Evolutionary conservation across 2,113 vertebrate genomes (phyloP).

Genomic region (Triplophysa siluroides): DNA sequence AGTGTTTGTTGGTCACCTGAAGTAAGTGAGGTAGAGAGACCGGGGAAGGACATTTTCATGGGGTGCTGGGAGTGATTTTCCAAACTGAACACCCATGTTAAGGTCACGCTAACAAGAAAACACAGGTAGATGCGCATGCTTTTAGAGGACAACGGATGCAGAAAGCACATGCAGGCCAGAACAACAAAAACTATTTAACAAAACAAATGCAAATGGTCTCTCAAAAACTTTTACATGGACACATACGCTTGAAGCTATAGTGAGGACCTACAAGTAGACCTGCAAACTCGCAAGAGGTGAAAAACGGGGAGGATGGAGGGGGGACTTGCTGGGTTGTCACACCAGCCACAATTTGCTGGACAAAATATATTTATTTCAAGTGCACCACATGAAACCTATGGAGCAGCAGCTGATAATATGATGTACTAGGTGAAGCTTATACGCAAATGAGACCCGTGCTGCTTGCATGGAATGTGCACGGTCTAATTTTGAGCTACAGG

Average conservation of each 20-base stretch:
- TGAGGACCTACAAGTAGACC: too few species aligned
- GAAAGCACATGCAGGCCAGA: slow-evolving; percentile 21
- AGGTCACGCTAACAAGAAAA: slow-evolving; percentile 19
- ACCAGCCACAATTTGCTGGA: too few species aligned
- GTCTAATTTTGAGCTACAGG: too few species aligned
- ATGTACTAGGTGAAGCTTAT: too few species aligned
- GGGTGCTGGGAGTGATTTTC: slow-evolving; percentile 1
- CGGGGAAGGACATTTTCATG: slow-evolving; percentile 21
- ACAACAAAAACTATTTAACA: background rate
- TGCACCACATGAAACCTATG: too few species aligned
- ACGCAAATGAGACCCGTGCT: too few species aligned
- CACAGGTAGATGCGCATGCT: background rate
- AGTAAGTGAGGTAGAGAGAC: slow-evolving; percentile 19
- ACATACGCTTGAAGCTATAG: background rate
- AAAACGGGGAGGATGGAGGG: too few species aligned
- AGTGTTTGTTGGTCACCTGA: slow-evolving; percentile 14
- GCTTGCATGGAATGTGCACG: too few species aligned
- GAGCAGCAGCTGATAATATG: too few species aligned
- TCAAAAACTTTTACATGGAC: background rate
- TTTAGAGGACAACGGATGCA: background rate
- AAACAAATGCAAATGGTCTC: background rate
- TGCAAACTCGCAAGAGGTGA: too few species aligned
- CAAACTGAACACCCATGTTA: slow-evolving; percentile 23
- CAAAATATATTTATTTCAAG: too few species aligned
- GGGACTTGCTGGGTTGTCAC: too few species aligned